Evolutionary conservation across 2,113 vertebrate genomes (phyloP).

Genomic region (Tichodroma muraria): DNA sequence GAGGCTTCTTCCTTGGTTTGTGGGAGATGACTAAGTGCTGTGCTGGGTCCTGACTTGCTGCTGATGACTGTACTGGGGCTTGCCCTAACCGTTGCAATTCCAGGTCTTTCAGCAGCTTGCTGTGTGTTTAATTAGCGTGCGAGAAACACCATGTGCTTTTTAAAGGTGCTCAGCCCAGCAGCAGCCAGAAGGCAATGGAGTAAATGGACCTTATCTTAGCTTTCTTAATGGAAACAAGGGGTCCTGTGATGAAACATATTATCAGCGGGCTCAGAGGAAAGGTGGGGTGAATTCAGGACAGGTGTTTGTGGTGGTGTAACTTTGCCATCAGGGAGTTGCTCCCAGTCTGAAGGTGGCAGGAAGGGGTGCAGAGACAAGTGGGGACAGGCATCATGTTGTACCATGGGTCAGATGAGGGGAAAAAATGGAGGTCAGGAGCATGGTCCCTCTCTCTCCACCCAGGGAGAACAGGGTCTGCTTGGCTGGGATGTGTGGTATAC

Average conservation of each 20-base stretch:
- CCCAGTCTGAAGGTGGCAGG: background rate
- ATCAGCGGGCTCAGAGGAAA: background rate
- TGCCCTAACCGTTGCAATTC: background rate
- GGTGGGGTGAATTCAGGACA: background rate
- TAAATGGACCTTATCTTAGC: background rate
- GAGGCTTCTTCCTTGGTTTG: background rate
- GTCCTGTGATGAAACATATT: background rate
- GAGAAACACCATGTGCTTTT: background rate
- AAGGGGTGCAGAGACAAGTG: background rate
- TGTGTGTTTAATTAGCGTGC: background rate
- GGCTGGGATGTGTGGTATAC: background rate
- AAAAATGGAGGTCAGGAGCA: background rate
- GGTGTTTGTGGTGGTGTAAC: background rate
- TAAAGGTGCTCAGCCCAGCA: background rate
- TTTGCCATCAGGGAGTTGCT: background rate
- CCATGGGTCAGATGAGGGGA: rapidly evolving
- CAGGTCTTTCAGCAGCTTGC: slow-evolving; percentile 21
- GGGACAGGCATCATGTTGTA: background rate
- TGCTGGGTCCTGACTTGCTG: slow-evolving; percentile 39
- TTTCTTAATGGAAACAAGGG: background rate
- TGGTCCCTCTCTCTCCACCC: background rate
- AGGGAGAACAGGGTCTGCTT: background rate
- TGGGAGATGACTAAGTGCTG: background rate
- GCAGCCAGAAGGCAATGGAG: background rate
- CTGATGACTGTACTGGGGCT: background rate